phyloP scores from a whole-genome alignment of 2,888 invertebrate genomes.

The Melieria picta region DNA sequence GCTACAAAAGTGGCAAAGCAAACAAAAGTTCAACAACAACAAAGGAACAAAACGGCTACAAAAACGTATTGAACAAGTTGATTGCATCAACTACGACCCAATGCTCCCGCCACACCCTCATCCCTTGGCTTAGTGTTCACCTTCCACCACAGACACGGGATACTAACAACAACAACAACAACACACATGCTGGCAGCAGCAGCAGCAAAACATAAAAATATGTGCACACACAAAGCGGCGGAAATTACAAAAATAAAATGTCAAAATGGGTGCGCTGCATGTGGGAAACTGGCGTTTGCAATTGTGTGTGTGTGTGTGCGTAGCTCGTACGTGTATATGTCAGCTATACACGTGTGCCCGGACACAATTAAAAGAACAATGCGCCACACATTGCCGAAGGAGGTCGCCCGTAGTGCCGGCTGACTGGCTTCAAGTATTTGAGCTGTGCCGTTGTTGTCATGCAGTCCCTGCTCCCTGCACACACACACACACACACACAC shows the following conservation, averaged over 20 bases:
- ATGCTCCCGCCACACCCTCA: background rate
- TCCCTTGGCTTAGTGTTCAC: too few species aligned
- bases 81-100: slow-evolving; percentile 18
- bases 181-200: too few species aligned
- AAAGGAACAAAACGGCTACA: background rate
- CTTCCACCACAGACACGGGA: too few species aligned
- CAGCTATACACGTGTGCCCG: background rate
- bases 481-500: background rate
- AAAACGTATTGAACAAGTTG: slow-evolving; percentile 22
- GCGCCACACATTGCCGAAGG: background rate
- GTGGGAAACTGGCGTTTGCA: slow-evolving; percentile 1
- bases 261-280: background rate
- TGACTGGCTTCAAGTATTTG: too few species aligned
- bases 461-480: too few species aligned
- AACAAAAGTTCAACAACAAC: background rate
- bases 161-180: too few species aligned
- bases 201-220: background rate
- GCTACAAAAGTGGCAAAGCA: slow-evolving; percentile 12
- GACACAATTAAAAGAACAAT: slow-evolving; percentile 14
- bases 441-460: too few species aligned
- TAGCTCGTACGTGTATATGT: background rate
- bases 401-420: too few species aligned
- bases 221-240: background rate
- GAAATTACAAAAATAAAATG: slow-evolving; percentile 6
- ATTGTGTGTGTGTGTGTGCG: background rate